Base-by-base conservation (phyloP, 2,888 invertebrate species). In the Deilephila porcellus region DNA sequence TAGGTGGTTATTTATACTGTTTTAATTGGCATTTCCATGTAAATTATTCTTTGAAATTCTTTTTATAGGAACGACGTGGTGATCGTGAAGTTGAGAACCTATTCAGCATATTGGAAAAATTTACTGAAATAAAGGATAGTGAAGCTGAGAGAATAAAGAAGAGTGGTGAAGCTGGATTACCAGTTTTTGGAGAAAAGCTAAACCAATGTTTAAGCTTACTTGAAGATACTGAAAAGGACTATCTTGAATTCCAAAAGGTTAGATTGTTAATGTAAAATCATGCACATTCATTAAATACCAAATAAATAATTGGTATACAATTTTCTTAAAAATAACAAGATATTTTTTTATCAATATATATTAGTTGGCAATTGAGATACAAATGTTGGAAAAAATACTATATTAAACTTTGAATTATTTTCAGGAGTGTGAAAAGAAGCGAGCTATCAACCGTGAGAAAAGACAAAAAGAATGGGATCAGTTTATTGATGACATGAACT, bases 61-160 rank as follows among this genome's bases (percentile, higher is more conserved):
- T 78, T 79, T 85, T 92, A 87, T 79, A 98, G 98, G 97, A 97
- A 84, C 97, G 96, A 85, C 95, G 98, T 76, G 96, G 96, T 71
- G 98, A 98, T 81, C 94, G 96, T 79, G 98, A 98, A 92, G 96
- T 98, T 3, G 97, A 97, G 84, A 95, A 96, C 80, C 93, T 98
- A 74, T 97, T 98, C 89, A 95, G 96, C 79, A 96, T 97, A 72
- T 95, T 98, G 60, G 97, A 98, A 89, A 96, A 96, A 81, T 95
- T 97, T 17, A 97, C 97, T 1, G 97, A 98, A 79, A 95, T 98
- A 32, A 97, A 96, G 85, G 97, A 97, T 83, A 96, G 96, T 74
- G 96, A 97, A 86, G 93, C 97, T 7, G 96, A 96, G 59, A 96
- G 96, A 80, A 95, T 97, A n/a, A 95, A 95, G 76, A 95, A 96